These are phyloP conservation scores for Heliconius congener DNA, from an alignment of 1,140 invertebrate genomes.

Conservation along the genomic window DNA sequence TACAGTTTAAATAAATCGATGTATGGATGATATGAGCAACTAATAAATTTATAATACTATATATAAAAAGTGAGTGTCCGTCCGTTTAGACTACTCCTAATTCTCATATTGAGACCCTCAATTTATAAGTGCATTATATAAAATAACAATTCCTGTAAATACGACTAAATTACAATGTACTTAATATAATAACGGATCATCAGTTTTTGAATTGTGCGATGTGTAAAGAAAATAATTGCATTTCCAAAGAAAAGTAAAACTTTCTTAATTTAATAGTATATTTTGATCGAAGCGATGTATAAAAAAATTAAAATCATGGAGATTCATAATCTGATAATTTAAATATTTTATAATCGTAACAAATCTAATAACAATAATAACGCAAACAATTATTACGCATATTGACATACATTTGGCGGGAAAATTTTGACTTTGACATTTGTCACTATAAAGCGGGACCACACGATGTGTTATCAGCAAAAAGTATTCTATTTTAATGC, in stretches of 20 bases:
- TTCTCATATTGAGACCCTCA: conserved; percentile 6
- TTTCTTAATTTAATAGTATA: not conserved
- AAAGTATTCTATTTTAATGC: not conserved
- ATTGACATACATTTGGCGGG: conserved; percentile 24
- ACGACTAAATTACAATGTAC: conserved; percentile 21
- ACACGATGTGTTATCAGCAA: not conserved
- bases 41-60: conserved; percentile 35
- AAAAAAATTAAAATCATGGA: not conserved
- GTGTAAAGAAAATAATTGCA: conserved; percentile 44
- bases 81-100: conserved; percentile 27
- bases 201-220: conserved; percentile 40
- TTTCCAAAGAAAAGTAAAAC: conserved; percentile 30
- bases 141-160: conserved; percentile 27
- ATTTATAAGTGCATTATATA: conserved; percentile 25
- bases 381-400: not conserved
- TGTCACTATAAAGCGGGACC: conserved; percentile 18
- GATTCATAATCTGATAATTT: conserved; percentile 12
- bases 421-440: conserved; percentile 38
- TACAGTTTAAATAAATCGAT: conserved; percentile 40
- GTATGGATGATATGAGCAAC: conserved; percentile 50
- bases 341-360: conserved; percentile 13
- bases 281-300: not conserved
- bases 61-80: conserved; percentile 32
- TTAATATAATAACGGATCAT: conserved; percentile 18
- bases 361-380: conserved; percentile 8